Evolutionary conservation across 30 jellyfish, hydroid and myxozoan genomes (phyloP).

Genomic region (Cassiopea andromeda): DNA sequence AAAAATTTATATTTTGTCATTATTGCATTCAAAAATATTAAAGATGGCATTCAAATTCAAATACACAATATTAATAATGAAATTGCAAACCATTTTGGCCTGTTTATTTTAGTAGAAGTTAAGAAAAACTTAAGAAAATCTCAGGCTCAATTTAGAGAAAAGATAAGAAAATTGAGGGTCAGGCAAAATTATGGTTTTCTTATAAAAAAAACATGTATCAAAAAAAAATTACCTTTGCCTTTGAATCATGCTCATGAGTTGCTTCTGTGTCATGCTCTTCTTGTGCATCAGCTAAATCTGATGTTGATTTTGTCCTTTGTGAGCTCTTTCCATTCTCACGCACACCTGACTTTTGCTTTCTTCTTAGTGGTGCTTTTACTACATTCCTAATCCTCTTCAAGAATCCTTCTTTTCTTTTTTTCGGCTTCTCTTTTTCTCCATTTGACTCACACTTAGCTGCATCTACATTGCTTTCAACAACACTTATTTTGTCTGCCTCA

Average conservation of each 20-base stretch:
- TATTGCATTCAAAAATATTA: no score
- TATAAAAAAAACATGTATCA: neutral
- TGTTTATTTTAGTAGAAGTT: no score
- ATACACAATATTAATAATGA: no score
- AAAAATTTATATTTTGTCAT: no score
- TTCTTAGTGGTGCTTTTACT: constrained; percentile 45
- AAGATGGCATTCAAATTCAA: no score
- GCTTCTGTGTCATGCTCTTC: constrained; percentile 4
- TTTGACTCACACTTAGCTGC: neutral
- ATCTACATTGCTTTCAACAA: constrained; percentile 27
- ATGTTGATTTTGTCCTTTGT: constrained; percentile 44
- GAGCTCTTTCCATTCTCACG: constrained; percentile 23
- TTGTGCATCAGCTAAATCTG: constrained; percentile 41
- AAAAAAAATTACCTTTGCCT: constrained; percentile 32
- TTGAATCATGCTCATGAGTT: constrained; percentile 25
- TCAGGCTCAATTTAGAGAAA: no score
- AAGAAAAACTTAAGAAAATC: no score
- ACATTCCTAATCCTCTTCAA: constrained; percentile 25
- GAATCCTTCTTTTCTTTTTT: constrained; percentile 39
- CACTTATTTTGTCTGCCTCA: constrained; percentile 38
- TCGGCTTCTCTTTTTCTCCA: constrained; percentile 15
- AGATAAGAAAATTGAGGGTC: no score
- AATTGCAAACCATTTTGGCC: no score
- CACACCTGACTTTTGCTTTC: constrained; percentile 4
- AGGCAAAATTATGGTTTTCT: no score